Evolutionary conservation across 92 coral and sea anemone species (phyloP), one percentile per base, ranked within the genome.

Genomic region (Parazoanthus swiftii): DNA sequence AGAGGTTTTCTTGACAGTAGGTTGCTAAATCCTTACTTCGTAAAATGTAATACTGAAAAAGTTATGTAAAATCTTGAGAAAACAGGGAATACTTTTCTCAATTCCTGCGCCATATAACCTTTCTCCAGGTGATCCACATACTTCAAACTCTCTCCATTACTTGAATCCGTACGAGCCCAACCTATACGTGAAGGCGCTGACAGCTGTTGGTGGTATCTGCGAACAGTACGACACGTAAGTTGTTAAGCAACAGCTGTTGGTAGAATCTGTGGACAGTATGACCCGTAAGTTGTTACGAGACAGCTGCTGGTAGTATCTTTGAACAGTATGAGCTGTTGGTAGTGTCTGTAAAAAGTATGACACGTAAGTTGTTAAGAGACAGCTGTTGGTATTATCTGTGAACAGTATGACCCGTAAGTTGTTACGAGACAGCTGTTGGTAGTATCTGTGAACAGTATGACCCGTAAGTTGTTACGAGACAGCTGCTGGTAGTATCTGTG

Each of bases 121-220:
- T 16, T 87, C 80, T 86, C 44, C 51, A 97, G 99, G 99, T 89
- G 95, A 94, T 82, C 99, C 98, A 14, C 85, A 89, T 46, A 95
- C 96, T 35, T 89, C 97, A 33, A 97, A 86, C 43, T 97, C 99
- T 4, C 86, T 97, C 23, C 99, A 97, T 81, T 97, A 81, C 81
- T 43, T 97, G 39, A 97, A 94, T 80, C 99, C 99, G 6, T 91
- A 97, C 90, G 99, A 97, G 78, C 95, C 95, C 18, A 97, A 95
- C 81, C 90, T 91, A 43, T 96, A 96, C 77, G 95, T 96, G 13
- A 96, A 93, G 85, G 99, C 99, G 0, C 74, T 96, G 74, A 82
- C 99, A 18, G 92, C 98, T 82, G 99, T 97, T 3, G 99, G 99
- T 5, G 83, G 89, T 51, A 92, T 96, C 42, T 96, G 98, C 71